These are phyloP conservation scores for Tragulus kanchil DNA, from an alignment of 2,113 vertebrate species.

Conservation along the genomic window DNA sequence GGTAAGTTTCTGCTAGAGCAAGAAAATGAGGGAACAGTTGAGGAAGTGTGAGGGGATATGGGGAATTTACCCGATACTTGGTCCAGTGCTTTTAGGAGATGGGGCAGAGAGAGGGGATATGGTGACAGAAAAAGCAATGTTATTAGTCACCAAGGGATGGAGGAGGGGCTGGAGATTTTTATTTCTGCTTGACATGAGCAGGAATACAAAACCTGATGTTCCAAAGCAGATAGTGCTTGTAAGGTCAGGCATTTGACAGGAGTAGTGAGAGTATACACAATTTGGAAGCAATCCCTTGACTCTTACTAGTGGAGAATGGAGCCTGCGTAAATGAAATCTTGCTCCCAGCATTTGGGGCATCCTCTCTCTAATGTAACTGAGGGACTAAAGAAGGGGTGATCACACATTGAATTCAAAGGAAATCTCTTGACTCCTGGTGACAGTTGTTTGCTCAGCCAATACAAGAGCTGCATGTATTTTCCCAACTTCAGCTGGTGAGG, in stretches of 20 bases:
- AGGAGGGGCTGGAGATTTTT: neutral
- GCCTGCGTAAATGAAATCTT: neutral
- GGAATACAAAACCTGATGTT: neutral
- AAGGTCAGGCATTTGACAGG: neutral
- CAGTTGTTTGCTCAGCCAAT: neutral
- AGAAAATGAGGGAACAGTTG: neutral
- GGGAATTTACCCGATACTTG: neutral
- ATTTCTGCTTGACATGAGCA: neutral
- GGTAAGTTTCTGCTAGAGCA: neutral
- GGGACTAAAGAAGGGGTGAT: neutral
- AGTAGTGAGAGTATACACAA: neutral
- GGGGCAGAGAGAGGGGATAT: neutral
- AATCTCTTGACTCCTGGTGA: neutral
- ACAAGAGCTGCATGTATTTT: neutral
- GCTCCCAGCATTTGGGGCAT: neutral
- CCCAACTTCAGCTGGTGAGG: neutral
- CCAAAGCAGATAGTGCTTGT: neutral
- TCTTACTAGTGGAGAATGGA: neutral
- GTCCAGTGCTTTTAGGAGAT: constrained; percentile 4
- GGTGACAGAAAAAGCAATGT: neutral
- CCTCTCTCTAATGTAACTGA: neutral
- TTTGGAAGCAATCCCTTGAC: neutral
- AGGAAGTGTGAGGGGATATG: neutral
- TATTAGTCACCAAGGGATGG: neutral
- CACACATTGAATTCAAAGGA: neutral